phyloP scores from a whole-genome alignment of 1,140 invertebrate species.

The Riptortus pedestris region DNA sequence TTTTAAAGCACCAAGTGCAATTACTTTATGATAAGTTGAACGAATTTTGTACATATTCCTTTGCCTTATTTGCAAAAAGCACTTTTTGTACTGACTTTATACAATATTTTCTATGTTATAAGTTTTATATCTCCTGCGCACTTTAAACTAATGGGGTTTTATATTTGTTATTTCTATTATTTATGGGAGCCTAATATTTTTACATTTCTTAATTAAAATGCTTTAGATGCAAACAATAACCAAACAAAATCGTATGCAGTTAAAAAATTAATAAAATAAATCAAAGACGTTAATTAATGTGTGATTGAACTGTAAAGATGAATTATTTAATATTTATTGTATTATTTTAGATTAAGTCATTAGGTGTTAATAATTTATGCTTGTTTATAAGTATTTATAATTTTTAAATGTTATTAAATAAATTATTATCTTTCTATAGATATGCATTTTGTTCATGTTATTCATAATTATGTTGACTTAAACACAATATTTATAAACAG shows the following conservation, averaged over 20 bases:
- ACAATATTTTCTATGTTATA: too few relatives aligned
- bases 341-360: neutral
- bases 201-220: neutral
- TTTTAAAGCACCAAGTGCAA: neutral
- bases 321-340: neutral
- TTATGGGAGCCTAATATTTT: neutral
- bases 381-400: slow-evolving; percentile 13
- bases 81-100: too few relatives aligned
- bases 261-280: neutral
- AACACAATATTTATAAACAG: too few relatives aligned
- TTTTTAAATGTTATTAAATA: too few relatives aligned
- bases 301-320: slow-evolving; percentile 1
- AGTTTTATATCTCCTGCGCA: too few relatives aligned
- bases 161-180: too few relatives aligned
- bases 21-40: too few relatives aligned
- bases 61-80: too few relatives aligned
- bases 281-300: neutral
- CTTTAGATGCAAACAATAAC: neutral
- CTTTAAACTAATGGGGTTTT: too few relatives aligned
- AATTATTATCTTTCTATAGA: too few relatives aligned
- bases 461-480: too few relatives aligned
- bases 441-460: too few relatives aligned
- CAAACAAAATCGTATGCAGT: neutral
- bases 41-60: neutral
- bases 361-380: neutral